A percentile compares a stretch with the other conserved stretches of the same genome.
Conservation (phyloP, 2,797 vertebrate genomes). For the Acipenser oxyrinchus region DNA sequence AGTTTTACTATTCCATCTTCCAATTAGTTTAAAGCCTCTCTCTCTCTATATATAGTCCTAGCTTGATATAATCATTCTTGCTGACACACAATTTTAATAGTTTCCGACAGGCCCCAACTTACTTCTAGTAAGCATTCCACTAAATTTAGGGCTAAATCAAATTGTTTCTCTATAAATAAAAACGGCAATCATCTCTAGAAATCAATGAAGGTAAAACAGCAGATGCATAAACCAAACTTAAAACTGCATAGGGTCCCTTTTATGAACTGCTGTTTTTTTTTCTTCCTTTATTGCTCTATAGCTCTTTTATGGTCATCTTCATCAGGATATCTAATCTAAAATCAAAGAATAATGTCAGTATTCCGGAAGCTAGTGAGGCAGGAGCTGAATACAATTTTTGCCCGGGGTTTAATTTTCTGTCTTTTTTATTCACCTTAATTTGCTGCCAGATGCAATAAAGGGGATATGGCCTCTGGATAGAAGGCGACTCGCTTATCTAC, state of each 20-base stretch:
- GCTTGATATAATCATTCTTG: constrained; percentile 6
- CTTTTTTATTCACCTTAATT: constrained; percentile 65
- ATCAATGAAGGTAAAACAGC: constrained; percentile 71
- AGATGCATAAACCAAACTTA: constrained; percentile 66
- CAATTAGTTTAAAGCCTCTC: constrained; percentile 17
- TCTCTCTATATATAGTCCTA: neutral
- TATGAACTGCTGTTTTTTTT: constrained; percentile 62
- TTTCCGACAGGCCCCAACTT: constrained; percentile 7
- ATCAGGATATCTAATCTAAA: constrained; percentile 69
- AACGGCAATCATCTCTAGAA: constrained; percentile 81
- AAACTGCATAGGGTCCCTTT: constrained; percentile 74
- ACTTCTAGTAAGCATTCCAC: constrained; percentile 34
- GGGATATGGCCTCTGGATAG: constrained; percentile 61
- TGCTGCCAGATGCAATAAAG: constrained; percentile 72
- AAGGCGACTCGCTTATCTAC: constrained; percentile 61
- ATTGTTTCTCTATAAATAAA: constrained; percentile 81
- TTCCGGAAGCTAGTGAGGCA: constrained; percentile 54
- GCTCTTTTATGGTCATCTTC: constrained; percentile 69
- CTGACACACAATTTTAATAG: constrained; percentile 14
- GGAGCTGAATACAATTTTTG: constrained; percentile 57
- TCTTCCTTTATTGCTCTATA: constrained; percentile 82
- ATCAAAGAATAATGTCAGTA: constrained; percentile 63
- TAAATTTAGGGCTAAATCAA: constrained; percentile 63
- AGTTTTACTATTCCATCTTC: constrained; percentile 17
- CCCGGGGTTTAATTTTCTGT: constrained; percentile 69